Conservation (phyloP, 2,888 invertebrate species). For the Sarcophaga variegata region DNA sequence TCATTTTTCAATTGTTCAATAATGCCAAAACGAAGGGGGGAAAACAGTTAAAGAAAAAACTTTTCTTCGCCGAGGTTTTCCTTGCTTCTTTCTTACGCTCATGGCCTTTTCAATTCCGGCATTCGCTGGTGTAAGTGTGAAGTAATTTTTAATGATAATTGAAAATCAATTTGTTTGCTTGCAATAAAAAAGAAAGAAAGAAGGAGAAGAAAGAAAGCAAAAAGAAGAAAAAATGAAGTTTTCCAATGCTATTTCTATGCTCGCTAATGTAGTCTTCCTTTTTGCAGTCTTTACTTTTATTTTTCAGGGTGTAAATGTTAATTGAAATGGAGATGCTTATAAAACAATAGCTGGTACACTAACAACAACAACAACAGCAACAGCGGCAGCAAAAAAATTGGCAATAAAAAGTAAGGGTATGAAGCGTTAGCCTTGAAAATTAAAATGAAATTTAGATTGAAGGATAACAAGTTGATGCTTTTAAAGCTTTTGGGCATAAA, state of each 20-base stretch:
- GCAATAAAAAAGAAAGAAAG: neutral
- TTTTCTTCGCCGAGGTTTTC: slow-evolving; percentile 16
- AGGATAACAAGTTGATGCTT: slow-evolving; percentile 43
- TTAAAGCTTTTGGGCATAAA: slow-evolving; percentile 24
- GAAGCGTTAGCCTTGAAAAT: slow-evolving; percentile 46
- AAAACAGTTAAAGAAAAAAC: slow-evolving; percentile 60
- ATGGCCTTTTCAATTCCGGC: neutral
- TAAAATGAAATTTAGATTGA: slow-evolving; percentile 47
- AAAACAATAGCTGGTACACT: neutral
- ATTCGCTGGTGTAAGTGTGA: slow-evolving; percentile 43
- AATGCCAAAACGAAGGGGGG: slow-evolving; percentile 9
- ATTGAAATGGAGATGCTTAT: slow-evolving; percentile 64
- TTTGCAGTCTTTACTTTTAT: neutral
- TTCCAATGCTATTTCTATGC: slow-evolving; percentile 37
- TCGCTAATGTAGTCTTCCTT: slow-evolving; percentile 6
- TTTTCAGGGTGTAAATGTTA: slow-evolving; percentile 48
- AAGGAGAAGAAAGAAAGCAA: neutral
- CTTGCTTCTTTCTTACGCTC: neutral
- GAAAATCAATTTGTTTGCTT: slow-evolving; percentile 62
- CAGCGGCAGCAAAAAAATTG: neutral
- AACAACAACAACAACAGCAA: neutral
- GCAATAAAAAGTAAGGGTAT: neutral
- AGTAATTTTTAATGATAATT: slow-evolving; percentile 69
- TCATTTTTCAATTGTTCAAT: slow-evolving; percentile 58
- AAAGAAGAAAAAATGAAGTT: slow-evolving; percentile 18